Conservation (phyloP, 2,113 vertebrate genomes). For the Psilopogon haemacephalus region DNA sequence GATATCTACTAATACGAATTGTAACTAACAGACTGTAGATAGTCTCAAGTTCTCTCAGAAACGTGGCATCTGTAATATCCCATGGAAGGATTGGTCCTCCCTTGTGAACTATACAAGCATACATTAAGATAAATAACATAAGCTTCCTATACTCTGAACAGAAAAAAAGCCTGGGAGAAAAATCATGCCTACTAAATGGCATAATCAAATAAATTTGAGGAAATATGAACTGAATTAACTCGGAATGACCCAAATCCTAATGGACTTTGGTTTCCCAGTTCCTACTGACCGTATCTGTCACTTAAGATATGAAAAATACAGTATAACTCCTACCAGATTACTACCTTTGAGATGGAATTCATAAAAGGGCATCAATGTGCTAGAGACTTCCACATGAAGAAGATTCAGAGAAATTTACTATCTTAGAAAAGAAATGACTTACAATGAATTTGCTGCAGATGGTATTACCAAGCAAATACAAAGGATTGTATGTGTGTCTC, state of each 20-base stretch:
- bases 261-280: background rate
- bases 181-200: background rate
- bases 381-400: background rate
- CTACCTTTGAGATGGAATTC: background rate
- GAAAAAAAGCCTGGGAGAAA: background rate
- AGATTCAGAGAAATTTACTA: background rate
- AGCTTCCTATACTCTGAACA: background rate
- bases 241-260: background rate
- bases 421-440: background rate
- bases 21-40: background rate
- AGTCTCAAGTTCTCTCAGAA: background rate
- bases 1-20: background rate
- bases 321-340: background rate
- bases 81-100: background rate
- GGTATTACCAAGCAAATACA: background rate
- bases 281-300: background rate
- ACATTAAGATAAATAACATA: background rate
- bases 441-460: background rate
- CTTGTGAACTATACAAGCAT: background rate
- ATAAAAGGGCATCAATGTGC: rapidly evolving
- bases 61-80: background rate
- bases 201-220: background rate
- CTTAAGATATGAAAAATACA: background rate
- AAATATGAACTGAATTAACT: background rate
- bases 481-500: background rate